Percentiles rank a stretch among this genome's conserved stretches.
These are phyloP conservation scores for Chlorospingus semifuscus DNA, from an alignment of 2,797 vertebrate genomes.

Conservation along the genomic window DNA sequence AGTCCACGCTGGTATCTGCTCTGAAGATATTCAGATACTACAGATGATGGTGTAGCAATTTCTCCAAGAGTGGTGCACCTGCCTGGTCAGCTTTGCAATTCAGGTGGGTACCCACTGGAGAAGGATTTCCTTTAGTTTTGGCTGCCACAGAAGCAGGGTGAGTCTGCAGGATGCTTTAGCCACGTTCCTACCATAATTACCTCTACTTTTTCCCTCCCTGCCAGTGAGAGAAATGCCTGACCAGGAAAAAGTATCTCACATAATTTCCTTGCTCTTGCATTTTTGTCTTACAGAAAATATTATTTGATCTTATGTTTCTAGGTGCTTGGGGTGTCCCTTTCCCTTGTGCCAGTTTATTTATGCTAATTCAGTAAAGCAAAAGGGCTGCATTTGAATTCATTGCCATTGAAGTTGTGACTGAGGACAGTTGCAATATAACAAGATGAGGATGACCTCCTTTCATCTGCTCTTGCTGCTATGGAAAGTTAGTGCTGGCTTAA, in stretches of 20 bases:
- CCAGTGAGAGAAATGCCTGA: background rate
- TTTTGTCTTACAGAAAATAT: background rate
- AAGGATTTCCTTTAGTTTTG: background rate
- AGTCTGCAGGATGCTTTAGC: background rate
- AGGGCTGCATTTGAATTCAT: background rate
- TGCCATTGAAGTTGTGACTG: background rate
- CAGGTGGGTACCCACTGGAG: background rate
- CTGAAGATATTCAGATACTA: background rate
- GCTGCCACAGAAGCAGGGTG: background rate
- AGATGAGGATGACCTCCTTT: slow-evolving; percentile 8
- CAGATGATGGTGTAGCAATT: background rate
- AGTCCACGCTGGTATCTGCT: background rate
- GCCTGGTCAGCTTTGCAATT: background rate
- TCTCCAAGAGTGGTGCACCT: background rate
- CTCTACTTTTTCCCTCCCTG: background rate
- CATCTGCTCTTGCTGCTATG: background rate
- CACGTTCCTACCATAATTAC: background rate
- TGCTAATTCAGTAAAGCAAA: background rate
- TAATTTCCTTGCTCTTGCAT: background rate
- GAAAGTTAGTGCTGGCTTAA: slow-evolving; percentile 6
- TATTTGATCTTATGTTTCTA: background rate
- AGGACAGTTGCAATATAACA: background rate
- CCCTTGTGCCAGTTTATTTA: background rate
- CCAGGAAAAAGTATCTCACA: background rate
- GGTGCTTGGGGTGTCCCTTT: background rate